These are phyloP conservation scores for Dipodomys stephensi DNA, from an alignment of 2,113 vertebrate genomes.

Conservation along the genomic window DNA sequence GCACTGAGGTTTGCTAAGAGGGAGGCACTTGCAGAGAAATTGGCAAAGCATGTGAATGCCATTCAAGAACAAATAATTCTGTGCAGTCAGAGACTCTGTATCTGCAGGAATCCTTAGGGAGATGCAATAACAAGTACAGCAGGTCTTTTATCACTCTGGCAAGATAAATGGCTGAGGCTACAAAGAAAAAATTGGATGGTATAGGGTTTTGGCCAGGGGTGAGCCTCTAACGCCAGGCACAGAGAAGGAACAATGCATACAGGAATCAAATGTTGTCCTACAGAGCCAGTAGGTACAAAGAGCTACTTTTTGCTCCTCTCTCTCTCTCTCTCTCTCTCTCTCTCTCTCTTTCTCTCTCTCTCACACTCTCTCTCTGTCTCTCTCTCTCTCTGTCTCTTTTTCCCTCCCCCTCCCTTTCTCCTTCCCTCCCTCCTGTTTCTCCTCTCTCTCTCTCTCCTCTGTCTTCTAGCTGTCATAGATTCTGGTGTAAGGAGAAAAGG, in stretches of 20 bases:
- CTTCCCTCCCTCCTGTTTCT: not conserved
- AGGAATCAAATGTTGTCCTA: not conserved
- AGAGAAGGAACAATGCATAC: not conserved
- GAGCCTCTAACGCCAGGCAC: not conserved
- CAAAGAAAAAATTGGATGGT: not conserved
- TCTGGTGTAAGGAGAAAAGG: not conserved
- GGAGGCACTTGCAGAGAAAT: not conserved
- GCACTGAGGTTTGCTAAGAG: not conserved
- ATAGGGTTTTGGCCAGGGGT: not conserved
- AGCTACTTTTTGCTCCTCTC: not conserved
- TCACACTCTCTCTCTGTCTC: too few species aligned
- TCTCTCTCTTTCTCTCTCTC: not conserved
- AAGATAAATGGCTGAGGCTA: not conserved
- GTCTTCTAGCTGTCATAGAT: not conserved
- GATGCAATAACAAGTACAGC: not conserved
- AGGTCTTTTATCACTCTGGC: not conserved
- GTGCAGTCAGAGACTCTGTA: not conserved
- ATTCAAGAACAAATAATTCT: not conserved
- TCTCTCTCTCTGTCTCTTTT: not conserved
- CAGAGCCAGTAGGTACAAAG: not conserved
- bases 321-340: not conserved
- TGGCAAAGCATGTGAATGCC: not conserved
- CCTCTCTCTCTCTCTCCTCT: not conserved
- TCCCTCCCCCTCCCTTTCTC: not conserved
- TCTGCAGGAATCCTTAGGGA: not conserved